These are phyloP conservation scores for Parazoanthus atlanticus DNA, from an alignment of 92 coral and sea anemone species.

Conservation along the genomic window DNA sequence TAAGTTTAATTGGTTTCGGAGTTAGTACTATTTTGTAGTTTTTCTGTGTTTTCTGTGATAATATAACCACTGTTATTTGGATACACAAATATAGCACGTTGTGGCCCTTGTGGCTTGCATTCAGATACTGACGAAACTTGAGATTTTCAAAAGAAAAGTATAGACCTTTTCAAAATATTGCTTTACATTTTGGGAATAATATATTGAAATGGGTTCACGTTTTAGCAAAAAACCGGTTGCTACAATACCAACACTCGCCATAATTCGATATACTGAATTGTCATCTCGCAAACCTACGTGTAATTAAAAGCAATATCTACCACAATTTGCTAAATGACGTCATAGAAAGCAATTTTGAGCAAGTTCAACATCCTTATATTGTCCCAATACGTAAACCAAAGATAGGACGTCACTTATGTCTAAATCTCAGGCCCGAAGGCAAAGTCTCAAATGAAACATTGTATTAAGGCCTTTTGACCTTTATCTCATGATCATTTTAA, in stretches of 20 bases:
- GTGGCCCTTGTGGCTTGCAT: neutral
- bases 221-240: constrained; percentile 17
- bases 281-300: neutral
- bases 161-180: neutral
- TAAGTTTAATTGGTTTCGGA: constrained; percentile 5
- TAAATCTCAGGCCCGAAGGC: neutral
- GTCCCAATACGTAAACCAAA: too few relatives aligned
- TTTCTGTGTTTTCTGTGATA: neutral
- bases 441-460: too few relatives aligned
- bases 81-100: neutral
- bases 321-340: neutral
- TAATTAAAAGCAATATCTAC: too few relatives aligned
- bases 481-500: too few relatives aligned
- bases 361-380: neutral
- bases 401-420: too few relatives aligned
- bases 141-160: neutral
- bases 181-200: neutral
- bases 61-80: neutral
- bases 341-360: neutral
- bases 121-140: neutral
- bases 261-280: neutral
- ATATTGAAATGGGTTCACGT: constrained; percentile 11
- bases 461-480: too few relatives aligned
- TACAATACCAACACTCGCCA: constrained; percentile 6
- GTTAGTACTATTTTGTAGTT: neutral